phyloP scores from a whole-genome alignment of 1,140 invertebrate species.

The Drosophila mayri region DNA sequence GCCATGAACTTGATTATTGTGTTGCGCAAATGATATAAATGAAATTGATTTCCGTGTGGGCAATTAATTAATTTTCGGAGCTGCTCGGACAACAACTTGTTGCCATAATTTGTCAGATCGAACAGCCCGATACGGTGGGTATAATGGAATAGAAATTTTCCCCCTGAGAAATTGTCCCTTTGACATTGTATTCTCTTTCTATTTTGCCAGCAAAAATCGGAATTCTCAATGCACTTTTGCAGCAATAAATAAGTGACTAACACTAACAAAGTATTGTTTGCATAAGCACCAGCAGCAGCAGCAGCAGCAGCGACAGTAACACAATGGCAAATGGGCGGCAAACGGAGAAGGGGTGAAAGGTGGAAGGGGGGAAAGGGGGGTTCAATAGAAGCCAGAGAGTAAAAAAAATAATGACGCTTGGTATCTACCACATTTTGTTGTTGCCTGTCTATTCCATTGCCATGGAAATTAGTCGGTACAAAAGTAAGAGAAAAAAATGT shows the following conservation, averaged over 20 bases:
- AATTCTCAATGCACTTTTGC: constrained; percentile 47
- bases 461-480: constrained; percentile 74
- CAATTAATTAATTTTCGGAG: constrained; percentile 35
- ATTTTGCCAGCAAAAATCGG: constrained; percentile 1
- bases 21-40: constrained; percentile 22
- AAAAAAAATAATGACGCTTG: constrained; percentile 65
- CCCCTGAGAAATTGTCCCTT: constrained; percentile 17
- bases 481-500: constrained; percentile 34
- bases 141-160: constrained; percentile 30
- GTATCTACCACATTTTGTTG: constrained; percentile 43
- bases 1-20: constrained; percentile 11
- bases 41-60: constrained; percentile 38
- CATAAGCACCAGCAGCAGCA: constrained; percentile 30
- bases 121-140: constrained; percentile 8
- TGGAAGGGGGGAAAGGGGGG: background rate
- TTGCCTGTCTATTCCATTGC: constrained; percentile 45
- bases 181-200: constrained; percentile 23
- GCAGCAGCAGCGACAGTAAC: constrained; percentile 13
- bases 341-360: constrained; percentile 1
- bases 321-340: constrained; percentile 20
- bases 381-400: constrained; percentile 40
- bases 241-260: constrained; percentile 46
- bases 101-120: constrained; percentile 24
- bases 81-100: constrained; percentile 25
- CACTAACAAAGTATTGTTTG: constrained; percentile 34